Base-by-base conservation (phyloP, 2,113 vertebrate genomes). In the Rhinichthys klamathensis region DNA sequence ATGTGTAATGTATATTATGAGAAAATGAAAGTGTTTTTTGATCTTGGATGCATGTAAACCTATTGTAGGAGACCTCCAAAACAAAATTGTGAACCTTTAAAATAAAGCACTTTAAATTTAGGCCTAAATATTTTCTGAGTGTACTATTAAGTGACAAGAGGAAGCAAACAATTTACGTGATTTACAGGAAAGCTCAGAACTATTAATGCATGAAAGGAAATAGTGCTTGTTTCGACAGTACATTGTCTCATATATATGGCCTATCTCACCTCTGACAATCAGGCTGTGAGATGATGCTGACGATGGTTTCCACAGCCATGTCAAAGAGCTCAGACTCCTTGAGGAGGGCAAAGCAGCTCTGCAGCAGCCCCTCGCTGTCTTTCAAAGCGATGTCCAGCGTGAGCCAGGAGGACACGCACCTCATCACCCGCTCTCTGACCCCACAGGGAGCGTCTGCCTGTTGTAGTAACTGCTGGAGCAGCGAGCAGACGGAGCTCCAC, bases 391-490 rank as follows among this genome's bases (percentile, higher is more conserved):
- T 96, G 54, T 97, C 96, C 91, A 99, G 94, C 69, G 95, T 95
- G 63, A 97, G 95, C 98, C 98, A 99, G 92, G 97, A 97, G 79
- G 97, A 96, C 89, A 99, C 90, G 86, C 98, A 99, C 88, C 96
- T 97, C 85, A 99, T 93, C 74, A 97, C 98, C 91, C 96, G 97
- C 93, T 94, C 92, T 84, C 93, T 95, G 89, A 93, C 92, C 83
- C 85, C 95, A 87, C 90, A 92, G 0, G 96, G 95, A 12, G 96
- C 96, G 92, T 96, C 96, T 89, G 95, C 95, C 86, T 96, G 96
- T 89, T 96, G 96, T 27, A 99, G 94, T 85, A 99, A 94, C 93
- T 97, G 97, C 73, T 96, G 96, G 89, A 99, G 93, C 90, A 99
- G 89, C 0, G 96, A 96, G 89, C 97, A 98, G 87, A 99, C 95